phyloP scores from a whole-genome alignment of 2,113 vertebrate genomes.

The Telmatochromis brichardi region DNA sequence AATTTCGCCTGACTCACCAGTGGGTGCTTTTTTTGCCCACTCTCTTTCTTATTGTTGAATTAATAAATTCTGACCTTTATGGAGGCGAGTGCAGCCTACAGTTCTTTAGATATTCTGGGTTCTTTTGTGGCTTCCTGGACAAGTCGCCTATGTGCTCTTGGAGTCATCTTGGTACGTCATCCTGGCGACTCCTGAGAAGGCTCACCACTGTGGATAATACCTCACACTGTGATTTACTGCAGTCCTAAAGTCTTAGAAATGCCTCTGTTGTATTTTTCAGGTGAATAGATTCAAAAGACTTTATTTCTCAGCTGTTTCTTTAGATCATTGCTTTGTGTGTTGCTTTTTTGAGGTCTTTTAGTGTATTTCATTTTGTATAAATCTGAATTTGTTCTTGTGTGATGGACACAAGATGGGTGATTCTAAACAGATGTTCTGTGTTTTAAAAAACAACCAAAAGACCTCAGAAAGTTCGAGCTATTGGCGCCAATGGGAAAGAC shows the following conservation, averaged over 20 bases:
- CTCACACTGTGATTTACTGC: background rate
- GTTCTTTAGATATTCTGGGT: background rate
- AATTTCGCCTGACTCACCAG: background rate
- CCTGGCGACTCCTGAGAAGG: background rate
- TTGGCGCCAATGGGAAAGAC: fast-evolving
- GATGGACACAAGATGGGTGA: background rate
- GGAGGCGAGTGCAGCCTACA: background rate
- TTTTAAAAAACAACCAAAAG: background rate
- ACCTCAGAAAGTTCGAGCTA: fast-evolving
- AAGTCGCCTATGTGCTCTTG: background rate
- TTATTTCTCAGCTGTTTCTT: background rate
- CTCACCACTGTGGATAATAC: background rate
- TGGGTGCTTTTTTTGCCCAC: background rate
- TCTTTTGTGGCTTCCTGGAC: background rate
- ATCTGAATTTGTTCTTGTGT: background rate
- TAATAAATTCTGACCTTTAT: background rate
- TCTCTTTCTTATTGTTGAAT: background rate
- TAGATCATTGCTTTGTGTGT: background rate
- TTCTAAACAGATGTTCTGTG: background rate
- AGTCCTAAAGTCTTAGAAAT: background rate
- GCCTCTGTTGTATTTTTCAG: background rate
- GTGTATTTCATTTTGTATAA: background rate
- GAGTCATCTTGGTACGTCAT: background rate
- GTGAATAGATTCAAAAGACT: background rate
- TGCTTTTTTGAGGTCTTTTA: background rate